phyloP scores from a whole-genome alignment of 2,797 vertebrate genomes.

The Otolemur crassicaudatus region DNA sequence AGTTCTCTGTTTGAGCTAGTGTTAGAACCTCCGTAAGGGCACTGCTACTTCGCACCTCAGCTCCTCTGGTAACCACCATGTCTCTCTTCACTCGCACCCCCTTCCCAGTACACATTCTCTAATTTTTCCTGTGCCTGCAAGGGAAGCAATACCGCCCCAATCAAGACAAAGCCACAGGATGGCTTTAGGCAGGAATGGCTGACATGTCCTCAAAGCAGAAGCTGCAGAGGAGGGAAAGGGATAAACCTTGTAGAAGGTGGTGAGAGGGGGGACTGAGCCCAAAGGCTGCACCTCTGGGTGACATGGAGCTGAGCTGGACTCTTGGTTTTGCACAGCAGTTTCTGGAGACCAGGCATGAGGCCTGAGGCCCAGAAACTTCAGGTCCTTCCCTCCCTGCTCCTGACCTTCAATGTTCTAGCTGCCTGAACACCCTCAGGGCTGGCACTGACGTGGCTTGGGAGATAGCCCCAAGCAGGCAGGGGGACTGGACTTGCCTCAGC shows the following conservation, averaged over 20 bases:
- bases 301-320: too few relatives aligned
- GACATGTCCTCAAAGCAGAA: background rate
- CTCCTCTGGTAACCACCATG: background rate
- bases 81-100: rapidly evolving
- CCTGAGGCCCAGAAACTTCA: background rate
- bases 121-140: background rate
- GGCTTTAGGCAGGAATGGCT: too few relatives aligned
- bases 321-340: background rate
- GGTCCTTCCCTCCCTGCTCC: background rate
- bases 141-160: too few relatives aligned
- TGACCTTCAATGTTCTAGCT: too few relatives aligned
- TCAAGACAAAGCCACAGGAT: background rate
- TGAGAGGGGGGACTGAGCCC: background rate
- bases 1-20: background rate
- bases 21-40: rapidly evolving
- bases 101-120: rapidly evolving
- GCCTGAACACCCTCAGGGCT: background rate
- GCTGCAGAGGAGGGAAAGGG: background rate
- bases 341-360: too few relatives aligned
- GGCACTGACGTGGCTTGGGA: background rate
- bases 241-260: too few relatives aligned
- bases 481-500: background rate
- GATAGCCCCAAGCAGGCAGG: background rate
- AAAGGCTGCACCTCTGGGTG: background rate
- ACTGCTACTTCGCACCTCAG: background rate